These are phyloP conservation scores for Porites lobata DNA, from an alignment of 92 coral and sea anemone species.

Conservation along the genomic window DNA sequence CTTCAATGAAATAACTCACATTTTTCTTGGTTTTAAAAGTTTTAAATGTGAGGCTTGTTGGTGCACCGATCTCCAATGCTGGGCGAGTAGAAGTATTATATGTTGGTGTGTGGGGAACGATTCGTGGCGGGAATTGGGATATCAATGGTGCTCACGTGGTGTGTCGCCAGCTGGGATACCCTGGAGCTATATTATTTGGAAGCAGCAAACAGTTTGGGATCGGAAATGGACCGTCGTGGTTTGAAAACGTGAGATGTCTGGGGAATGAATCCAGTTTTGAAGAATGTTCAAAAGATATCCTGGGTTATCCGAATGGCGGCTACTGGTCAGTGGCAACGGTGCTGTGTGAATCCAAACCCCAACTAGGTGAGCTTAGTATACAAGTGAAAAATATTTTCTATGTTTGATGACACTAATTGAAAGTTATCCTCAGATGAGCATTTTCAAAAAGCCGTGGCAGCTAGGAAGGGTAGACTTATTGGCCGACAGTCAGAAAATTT, in stretches of 20 bases:
- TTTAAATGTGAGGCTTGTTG: conserved; percentile 6
- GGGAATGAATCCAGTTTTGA: conserved; percentile 18
- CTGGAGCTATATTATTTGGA: conserved; percentile 3
- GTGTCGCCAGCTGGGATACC: conserved; percentile 31
- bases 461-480: no score
- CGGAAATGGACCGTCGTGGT: background rate
- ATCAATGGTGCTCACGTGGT: conserved; percentile 14
- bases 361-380: background rate
- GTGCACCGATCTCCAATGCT: conserved; percentile 34
- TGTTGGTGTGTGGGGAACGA: conserved; percentile 22
- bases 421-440: no score
- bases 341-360: background rate
- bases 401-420: no score
- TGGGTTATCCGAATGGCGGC: background rate
- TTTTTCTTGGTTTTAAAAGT: background rate
- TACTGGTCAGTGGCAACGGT: background rate
- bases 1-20: background rate
- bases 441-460: no score
- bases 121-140: background rate
- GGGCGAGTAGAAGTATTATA: conserved; percentile 29
- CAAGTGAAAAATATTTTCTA: no score
- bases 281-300: conserved; percentile 7
- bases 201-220: conserved; percentile 17
- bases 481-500: no score
- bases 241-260: conserved; percentile 8